These are phyloP conservation scores for Protosalanx chinensis DNA, from an alignment of 2,797 vertebrate genomes.

Conservation along the genomic window DNA sequence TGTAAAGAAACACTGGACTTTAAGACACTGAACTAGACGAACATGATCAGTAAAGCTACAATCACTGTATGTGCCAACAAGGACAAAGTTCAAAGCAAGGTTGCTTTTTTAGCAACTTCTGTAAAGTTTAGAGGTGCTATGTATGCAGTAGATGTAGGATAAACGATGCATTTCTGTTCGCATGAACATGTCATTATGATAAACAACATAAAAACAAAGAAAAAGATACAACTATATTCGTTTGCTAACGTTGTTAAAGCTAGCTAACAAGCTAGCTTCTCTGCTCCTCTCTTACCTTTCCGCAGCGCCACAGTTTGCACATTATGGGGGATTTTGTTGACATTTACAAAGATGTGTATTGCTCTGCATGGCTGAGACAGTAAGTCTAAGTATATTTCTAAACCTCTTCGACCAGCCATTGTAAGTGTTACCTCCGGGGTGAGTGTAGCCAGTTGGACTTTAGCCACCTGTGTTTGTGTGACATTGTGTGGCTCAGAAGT, in stretches of 20 bases:
- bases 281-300: constrained; percentile 58
- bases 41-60: no score
- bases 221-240: no score
- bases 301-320: constrained; percentile 62
- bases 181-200: no score
- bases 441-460: neutral
- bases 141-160: no score
- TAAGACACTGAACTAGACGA: no score
- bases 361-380: constrained; percentile 74
- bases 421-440: neutral
- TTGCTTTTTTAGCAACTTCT: neutral
- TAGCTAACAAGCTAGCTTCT: neutral
- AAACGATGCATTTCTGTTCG: no score
- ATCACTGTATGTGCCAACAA: constrained; percentile 12
- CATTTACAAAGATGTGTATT: constrained; percentile 62
- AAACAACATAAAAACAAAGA: no score
- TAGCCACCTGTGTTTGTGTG: neutral
- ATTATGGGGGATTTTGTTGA: constrained; percentile 58
- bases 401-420: constrained; percentile 34
- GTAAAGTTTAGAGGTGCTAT: neutral
- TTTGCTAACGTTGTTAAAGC: neutral
- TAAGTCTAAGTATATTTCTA: constrained; percentile 66
- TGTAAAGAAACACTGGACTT: neutral
- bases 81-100: constrained; percentile 16
- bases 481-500: no score